Evolutionary conservation across 2,888 invertebrate genomes (phyloP).

Genomic region (Melanophora roralis): DNA sequence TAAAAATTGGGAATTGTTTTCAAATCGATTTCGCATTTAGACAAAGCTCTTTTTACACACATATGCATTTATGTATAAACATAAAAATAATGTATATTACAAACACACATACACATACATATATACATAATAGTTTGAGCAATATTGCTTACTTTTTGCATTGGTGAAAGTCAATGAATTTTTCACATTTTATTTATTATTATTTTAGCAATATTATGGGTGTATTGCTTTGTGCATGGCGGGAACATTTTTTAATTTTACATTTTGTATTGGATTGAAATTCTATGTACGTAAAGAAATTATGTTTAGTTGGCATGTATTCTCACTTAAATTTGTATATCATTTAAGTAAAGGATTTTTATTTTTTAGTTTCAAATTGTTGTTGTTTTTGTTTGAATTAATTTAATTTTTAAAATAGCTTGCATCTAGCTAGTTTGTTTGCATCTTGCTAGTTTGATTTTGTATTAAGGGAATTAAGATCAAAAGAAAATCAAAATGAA

Average conservation of each 20-base stretch:
- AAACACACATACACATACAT: not conserved
- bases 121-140: not conserved
- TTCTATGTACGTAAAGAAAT: constrained; percentile 31
- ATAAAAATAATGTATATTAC: no score
- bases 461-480: constrained; percentile 50
- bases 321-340: not conserved
- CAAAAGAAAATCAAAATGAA: constrained; percentile 23
- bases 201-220: constrained; percentile 6
- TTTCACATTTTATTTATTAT: constrained; percentile 1
- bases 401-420: no score
- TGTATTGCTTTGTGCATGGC: not conserved
- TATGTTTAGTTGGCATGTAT: no score
- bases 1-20: constrained; percentile 77
- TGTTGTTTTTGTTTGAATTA: constrained; percentile 12
- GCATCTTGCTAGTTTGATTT: constrained; percentile 56
- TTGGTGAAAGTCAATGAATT: not conserved
- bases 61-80: not conserved
- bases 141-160: no score
- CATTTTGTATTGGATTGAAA: constrained; percentile 15
- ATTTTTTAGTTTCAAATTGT: not conserved
- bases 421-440: no score
- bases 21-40: constrained; percentile 77
- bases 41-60: constrained; percentile 67
- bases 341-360: constrained; percentile 6
- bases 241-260: constrained; percentile 23